Evolutionary conservation across 2,888 invertebrate genomes (phyloP), one percentile per base, ranked within the genome.

Genomic region (Nebria salina): DNA sequence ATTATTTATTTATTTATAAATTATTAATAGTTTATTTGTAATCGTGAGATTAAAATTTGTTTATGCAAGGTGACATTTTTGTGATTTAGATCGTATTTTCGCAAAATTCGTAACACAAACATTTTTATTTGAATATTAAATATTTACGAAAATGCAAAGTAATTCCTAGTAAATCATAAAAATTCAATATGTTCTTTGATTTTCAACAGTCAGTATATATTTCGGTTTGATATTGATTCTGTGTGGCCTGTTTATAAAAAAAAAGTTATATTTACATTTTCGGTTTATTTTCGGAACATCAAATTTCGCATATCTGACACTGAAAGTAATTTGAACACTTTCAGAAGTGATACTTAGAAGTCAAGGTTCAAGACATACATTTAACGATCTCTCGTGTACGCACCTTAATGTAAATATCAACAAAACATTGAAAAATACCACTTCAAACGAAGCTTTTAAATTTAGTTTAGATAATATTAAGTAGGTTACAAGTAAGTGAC

Each of bases 191-290:
- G 54, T 8, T 54, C 54, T 54, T 54, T 54, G 54, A 54, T 54
- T 54, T 54, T 54, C 54, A 54, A 54, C 54, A 54, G 54, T 54
- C 54, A 54, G 54, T 54, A 54, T 54, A 54, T 54, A 54, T 54
- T 54, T 54, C 54, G 54, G 54, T 54, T 54, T 54, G 54, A 54
- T 54, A 54, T 54, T 54, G 54, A 7, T 11, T 54, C 8, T 54
- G 54, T 54, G 54, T 54, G 5, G 5, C 34, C 34, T 34, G 54
- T 54, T 54, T 54, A 54, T 54, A 54, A 54, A 54, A 54, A 54
- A 54, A 13, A 54, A 54, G 54, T 54, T 54, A 54, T 54, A 54
- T 54, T 54, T 54, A 54, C 54, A 54, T 54, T 2, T 13, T 7
- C 4, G 13, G 13, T 54, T 54, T 54, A 11, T 11, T 54, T 54